Evolutionary conservation across 2,113 vertebrate species (phyloP).

Genomic region (Oncorhynchus nerka): DNA sequence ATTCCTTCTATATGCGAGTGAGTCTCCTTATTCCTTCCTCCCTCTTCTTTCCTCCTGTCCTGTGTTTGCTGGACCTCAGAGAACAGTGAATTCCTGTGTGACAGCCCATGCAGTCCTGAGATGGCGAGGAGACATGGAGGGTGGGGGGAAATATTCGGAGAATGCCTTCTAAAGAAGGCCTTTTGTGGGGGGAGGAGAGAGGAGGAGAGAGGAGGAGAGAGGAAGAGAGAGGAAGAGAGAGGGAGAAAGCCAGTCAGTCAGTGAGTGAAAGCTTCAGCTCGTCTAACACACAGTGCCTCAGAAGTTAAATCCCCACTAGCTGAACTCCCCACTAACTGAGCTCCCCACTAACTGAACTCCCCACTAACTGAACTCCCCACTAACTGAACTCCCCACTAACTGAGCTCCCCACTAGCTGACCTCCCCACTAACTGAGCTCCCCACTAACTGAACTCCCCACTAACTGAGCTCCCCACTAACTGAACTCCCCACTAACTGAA

Average conservation of each 20-base stretch:
- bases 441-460: neutral
- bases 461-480: neutral
- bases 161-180: constrained; percentile 63
- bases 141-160: constrained; percentile 52
- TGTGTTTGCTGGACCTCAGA: constrained; percentile 35
- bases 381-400: neutral
- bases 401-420: neutral
- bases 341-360: too few species aligned
- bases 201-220: neutral
- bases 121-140: constrained; percentile 2
- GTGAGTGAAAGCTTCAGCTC: constrained; percentile 19
- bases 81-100: constrained; percentile 46
- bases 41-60: constrained; percentile 6
- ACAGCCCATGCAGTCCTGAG: constrained; percentile 21
- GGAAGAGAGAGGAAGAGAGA: neutral
- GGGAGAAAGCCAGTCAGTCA: constrained; percentile 20
- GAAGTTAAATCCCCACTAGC: constrained; percentile 28
- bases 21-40: neutral
- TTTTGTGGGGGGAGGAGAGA: constrained; percentile 59
- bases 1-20: neutral
- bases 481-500: neutral
- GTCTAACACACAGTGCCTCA: constrained; percentile 31
- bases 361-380: neutral
- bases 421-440: neutral
- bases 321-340: too few species aligned